Evolutionary conservation across 2,113 vertebrate genomes (phyloP), one percentile per base, ranked within the genome.

Genomic region (Prionailurus bengalensis): DNA sequence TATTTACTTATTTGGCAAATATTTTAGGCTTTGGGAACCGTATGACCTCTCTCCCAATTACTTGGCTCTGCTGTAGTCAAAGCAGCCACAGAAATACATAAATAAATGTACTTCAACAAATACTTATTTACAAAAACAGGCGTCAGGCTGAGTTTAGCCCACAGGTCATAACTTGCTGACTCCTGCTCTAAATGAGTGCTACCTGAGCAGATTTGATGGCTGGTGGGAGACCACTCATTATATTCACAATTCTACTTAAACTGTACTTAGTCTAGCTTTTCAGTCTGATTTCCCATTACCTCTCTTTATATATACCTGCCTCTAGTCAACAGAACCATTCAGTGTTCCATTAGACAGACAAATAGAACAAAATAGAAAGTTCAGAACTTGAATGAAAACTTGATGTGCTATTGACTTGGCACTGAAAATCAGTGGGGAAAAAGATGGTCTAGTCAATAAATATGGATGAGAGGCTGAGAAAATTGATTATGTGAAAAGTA

Each of bases 111-210:
- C 84, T 80, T 33, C 27, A 48, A 29, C 55, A 95, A 80, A 23
- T 29, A 45, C 27, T 95, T 81, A 66, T 89, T 93, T 91, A 66
- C 15, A 95, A 55, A 93, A 82, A 82, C 58, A 93, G 17, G 19
- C 53, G 14, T 78, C 48, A n/a, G 51, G 7, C 61, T 78, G 21
- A 51, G 48, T 83, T 93, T 83, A 39, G 25, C 61, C 14, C 33
- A 70, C 5, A 74, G 51, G n/a, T 68, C 39, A 11, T 33, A 51
- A 81, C 23, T 76, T 91, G 74, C 63, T 58, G 53, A 88, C 11
- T 42, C 23, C 42, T 92, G 7, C 29, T 81, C 14, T 81, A 58
- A 65, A 19, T 68, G 80, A 90, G 23, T 85, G 79, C 31, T 58
- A 63, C 31, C 17, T 90, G 19, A 85, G 29, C 55, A 85, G 65